Base-by-base conservation (phyloP, 2,888 invertebrate genomes). In the Latrodectus elegans region DNA sequence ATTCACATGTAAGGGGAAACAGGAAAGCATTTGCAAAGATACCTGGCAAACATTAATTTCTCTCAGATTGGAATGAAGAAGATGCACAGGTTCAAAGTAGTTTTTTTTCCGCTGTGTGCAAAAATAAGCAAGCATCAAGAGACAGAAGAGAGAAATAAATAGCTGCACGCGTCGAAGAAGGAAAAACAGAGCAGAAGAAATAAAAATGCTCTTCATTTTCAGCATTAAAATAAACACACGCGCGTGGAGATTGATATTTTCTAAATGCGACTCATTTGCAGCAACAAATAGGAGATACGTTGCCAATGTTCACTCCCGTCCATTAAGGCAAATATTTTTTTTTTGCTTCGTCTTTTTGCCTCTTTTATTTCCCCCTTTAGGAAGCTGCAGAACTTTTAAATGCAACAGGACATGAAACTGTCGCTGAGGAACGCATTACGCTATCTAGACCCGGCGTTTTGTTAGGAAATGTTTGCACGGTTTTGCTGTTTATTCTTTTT, bases 161-260 rank as follows among this genome's bases (percentile, higher is more conserved):
- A 38, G 38, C 38, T 6, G 6, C 38, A 38, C 38, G 38, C 38
- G 38, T 6, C 38, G 38, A 10, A 60, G n/a, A 60, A 60, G 60
- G n/a, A 60, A 60, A 60, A 15, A n/a, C 60, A 60, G 60, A 60
- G 60, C 60, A 60, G n/a, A 15, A 60, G n/a, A 8, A 60, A 60
- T 55, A 60, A 60, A 60, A 60, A 60, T n/a, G 60, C 11, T 60
- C n/a, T n/a, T 60, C n/a, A 60, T 60, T 60, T n/a, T 11, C n/a
- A 60, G 60, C n/a, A 60, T 60, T 60, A 60, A 60, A 60, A 60
- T 60, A 60, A 60, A 60, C n/a, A 60, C n/a, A 60, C 12, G 60
- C n/a, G 60, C n/a, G n/a, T 60, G 60, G 60, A 60, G 60, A 60
- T 60, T 60, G 60, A 60, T 60, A 60, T 60, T 60, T 60, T n/a